Evolutionary conservation across 2,113 vertebrate genomes (phyloP).

Genomic region (Peromyscus leucopus): DNA sequence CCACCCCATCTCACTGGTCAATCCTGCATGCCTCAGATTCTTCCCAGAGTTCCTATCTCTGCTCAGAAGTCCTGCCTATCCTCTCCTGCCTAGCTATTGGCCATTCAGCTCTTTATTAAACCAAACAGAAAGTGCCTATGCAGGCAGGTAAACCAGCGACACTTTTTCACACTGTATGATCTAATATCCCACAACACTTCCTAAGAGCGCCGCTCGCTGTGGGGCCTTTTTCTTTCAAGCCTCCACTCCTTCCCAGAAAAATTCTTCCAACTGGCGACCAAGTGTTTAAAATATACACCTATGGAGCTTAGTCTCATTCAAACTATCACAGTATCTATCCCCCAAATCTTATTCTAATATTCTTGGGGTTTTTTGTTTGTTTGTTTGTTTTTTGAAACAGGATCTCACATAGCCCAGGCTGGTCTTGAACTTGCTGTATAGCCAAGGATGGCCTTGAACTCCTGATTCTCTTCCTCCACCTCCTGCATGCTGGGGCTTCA

Average conservation of each 20-base stretch:
- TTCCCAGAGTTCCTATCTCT: background rate
- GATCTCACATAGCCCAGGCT: background rate
- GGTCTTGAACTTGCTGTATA: background rate
- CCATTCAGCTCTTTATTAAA: background rate
- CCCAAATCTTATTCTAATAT: background rate
- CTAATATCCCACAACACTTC: background rate
- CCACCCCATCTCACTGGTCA: too few relatives aligned
- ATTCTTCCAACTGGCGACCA: background rate
- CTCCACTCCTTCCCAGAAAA: background rate
- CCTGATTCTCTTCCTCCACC: background rate
- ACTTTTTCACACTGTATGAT: background rate
- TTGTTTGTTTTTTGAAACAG: background rate
- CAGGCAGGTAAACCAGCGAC: background rate
- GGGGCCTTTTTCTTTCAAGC: background rate
- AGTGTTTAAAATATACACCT: background rate
- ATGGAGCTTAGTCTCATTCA: background rate
- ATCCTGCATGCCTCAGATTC: background rate
- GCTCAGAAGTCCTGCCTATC: background rate
- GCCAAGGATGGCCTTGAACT: background rate
- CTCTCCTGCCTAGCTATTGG: background rate
- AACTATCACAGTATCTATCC: background rate
- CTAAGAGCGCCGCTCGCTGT: background rate
- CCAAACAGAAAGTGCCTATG: background rate
- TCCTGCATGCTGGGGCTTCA: background rate
- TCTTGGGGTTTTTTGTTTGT: background rate